These are phyloP conservation scores for Ruditapes philippinarum DNA, from an alignment of 1,140 invertebrate genomes.

Conservation along the genomic window DNA sequence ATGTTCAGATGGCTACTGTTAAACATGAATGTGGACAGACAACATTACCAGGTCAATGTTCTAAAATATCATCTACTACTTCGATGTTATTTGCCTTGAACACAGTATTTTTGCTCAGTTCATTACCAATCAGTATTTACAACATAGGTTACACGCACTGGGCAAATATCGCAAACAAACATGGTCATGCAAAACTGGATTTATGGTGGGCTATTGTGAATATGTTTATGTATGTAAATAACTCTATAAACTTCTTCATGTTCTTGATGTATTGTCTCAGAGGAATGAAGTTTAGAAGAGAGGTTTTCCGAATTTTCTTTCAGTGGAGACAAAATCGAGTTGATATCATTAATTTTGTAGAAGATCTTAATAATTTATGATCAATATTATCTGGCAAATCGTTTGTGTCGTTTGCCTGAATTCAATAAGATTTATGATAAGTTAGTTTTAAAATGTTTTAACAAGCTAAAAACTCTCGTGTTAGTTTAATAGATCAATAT, in stretches of 20 bases:
- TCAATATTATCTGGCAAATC: too few relatives aligned
- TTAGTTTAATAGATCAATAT: too few relatives aligned
- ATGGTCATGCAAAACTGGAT: background rate
- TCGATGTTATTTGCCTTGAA: constrained; percentile 70
- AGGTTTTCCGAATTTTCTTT: constrained; percentile 55
- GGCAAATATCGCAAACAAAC: background rate
- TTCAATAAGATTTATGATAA: too few relatives aligned
- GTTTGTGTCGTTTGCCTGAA: too few relatives aligned
- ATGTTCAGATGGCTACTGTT: background rate
- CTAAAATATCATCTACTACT: constrained; percentile 72
- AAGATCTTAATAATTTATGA: too few relatives aligned
- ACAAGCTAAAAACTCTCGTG: too few relatives aligned
- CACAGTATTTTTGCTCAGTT: constrained; percentile 70
- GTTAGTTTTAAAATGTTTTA: too few relatives aligned
- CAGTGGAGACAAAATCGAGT: too few relatives aligned
- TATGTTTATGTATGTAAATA: constrained; percentile 82
- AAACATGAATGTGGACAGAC: background rate
- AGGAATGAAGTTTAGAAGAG: constrained; percentile 76
- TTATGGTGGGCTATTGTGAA: constrained; percentile 68
- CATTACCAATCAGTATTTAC: constrained; percentile 73
- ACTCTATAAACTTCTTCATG: constrained; percentile 79
- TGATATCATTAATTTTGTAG: background rate
- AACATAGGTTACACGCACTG: constrained; percentile 67
- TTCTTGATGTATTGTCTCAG: constrained; percentile 82
- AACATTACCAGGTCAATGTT: background rate